Evolutionary conservation across 2,797 vertebrate genomes (phyloP).

Genomic region (Lutjanus campechanus): DNA sequence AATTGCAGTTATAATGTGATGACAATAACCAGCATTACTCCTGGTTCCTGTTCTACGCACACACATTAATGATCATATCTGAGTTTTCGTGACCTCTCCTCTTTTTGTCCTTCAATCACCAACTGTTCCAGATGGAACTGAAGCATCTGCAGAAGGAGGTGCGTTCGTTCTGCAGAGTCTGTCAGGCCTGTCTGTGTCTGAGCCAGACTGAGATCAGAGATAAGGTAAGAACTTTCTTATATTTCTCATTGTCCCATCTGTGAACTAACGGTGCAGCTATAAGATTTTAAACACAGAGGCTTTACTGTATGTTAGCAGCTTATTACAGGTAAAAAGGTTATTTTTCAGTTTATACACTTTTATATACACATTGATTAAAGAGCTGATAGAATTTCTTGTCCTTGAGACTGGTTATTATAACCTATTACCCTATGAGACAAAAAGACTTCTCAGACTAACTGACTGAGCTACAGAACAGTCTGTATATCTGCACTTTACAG

Average conservation of each 20-base stretch:
- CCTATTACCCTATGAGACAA: background rate
- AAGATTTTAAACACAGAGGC: background rate
- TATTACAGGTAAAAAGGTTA: background rate
- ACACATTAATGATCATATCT: background rate
- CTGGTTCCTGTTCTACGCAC: background rate
- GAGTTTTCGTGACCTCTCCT: background rate
- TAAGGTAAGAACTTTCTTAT: conserved; percentile 71
- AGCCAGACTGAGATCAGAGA: conserved; percentile 82
- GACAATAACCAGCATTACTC: background rate
- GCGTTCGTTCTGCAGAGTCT: conserved; percentile 83
- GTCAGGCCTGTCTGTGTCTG: conserved; percentile 87
- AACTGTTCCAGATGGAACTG: conserved; percentile 79
- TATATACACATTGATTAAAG: background rate
- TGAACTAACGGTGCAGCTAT: background rate
- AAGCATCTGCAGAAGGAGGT: conserved; percentile 80
- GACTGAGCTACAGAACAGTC: background rate
- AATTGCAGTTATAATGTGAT: background rate
- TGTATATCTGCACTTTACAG: background rate
- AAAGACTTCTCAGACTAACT: background rate
- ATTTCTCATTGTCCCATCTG: background rate
- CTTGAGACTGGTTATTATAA: background rate
- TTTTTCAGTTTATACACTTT: background rate
- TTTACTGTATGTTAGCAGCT: background rate
- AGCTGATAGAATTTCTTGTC: background rate
- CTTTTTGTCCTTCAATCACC: background rate